These are phyloP conservation scores for Pelusios castaneus DNA, from an alignment of 2,113 vertebrate species.

Conservation along the genomic window DNA sequence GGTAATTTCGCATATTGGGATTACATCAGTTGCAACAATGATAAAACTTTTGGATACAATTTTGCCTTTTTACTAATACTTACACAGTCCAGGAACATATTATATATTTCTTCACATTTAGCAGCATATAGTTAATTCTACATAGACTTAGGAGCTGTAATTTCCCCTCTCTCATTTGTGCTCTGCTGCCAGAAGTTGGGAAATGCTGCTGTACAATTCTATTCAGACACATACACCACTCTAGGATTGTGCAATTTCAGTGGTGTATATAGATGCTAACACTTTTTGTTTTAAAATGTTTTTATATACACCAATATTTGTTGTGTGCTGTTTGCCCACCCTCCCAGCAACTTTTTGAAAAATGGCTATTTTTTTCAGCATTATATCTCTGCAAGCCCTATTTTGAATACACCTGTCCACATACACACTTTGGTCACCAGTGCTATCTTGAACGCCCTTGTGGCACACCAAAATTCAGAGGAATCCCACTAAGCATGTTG, in stretches of 20 bases:
- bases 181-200: not conserved
- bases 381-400: no score
- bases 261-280: not conserved
- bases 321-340: not conserved
- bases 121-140: not conserved
- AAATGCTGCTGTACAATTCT: constrained; percentile 12
- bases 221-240: not conserved
- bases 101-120: not conserved
- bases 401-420: no score
- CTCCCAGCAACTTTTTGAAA: no score
- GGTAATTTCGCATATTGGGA: not conserved
- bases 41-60: not conserved
- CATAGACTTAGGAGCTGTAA: not conserved
- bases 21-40: not conserved
- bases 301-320: not conserved
- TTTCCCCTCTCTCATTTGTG: not conserved
- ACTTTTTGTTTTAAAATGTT: not conserved
- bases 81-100: not conserved
- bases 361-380: no score
- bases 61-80: not conserved
- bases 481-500: no score
- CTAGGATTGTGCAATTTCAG: constrained; percentile 26
- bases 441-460: no score
- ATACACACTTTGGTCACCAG: no score
- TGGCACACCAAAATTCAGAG: no score